These are phyloP conservation scores for Ips nitidus DNA, from an alignment of 1,140 invertebrate species.

Conservation along the genomic window DNA sequence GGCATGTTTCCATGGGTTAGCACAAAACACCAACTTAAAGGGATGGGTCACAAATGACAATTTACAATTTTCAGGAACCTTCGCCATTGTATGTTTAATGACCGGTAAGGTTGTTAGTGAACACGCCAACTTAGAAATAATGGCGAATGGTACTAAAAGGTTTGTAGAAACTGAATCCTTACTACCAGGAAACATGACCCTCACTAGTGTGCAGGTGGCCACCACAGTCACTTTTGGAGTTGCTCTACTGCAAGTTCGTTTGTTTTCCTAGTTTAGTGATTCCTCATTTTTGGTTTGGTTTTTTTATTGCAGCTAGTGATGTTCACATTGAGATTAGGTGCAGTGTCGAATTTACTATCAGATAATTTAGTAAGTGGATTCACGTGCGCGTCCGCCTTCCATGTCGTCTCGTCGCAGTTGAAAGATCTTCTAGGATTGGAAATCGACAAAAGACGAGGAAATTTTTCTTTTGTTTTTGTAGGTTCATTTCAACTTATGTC, in stretches of 20 bases:
- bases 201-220: conserved; percentile 64
- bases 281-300: background rate
- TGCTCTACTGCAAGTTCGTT: conserved; percentile 66
- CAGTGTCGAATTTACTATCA: conserved; percentile 80
- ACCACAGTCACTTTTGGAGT: conserved; percentile 69
- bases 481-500: conserved; percentile 32
- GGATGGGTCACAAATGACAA: background rate
- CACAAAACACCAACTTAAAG: background rate
- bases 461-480: conserved; percentile 73
- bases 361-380: conserved; percentile 90
- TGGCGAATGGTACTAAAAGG: conserved; percentile 40
- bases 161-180: background rate
- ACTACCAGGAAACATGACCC: conserved; percentile 6
- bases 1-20: conserved; percentile 85
- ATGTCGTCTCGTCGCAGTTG: conserved; percentile 86
- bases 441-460: conserved; percentile 63
- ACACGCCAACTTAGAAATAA: conserved; percentile 49
- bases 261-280: background rate
- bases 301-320: conserved; percentile 66
- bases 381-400: conserved; percentile 85
- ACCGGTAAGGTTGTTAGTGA: conserved; percentile 73
- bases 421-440: conserved; percentile 82
- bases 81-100: conserved; percentile 87
- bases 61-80: conserved; percentile 63
- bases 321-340: conserved; percentile 80